Conservation (phyloP, 2,113 vertebrate genomes). For the Alosa alosa region DNA sequence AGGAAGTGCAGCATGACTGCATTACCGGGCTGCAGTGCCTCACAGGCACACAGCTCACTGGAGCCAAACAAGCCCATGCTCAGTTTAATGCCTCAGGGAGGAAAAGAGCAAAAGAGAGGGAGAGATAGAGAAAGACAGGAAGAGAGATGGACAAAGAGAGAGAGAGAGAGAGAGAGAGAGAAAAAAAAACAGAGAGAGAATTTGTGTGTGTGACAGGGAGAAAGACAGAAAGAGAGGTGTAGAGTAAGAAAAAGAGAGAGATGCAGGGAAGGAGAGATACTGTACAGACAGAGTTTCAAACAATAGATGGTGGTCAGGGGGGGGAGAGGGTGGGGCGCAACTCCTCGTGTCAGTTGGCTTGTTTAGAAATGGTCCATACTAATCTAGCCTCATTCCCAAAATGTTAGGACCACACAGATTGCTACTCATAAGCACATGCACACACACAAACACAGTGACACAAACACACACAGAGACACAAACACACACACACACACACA, state of each 20-base stretch:
- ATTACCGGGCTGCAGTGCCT: background rate
- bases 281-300: background rate
- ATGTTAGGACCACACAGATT: constrained; percentile 20
- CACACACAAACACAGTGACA: background rate
- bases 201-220: background rate
- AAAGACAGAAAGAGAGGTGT: background rate
- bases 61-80: constrained; percentile 6
- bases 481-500: constrained; percentile 13
- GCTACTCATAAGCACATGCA: background rate
- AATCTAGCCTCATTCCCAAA: background rate
- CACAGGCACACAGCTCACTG: background rate
- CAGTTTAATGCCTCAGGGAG: background rate
- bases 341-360: background rate
- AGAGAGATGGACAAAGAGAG: background rate
- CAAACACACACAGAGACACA: background rate
- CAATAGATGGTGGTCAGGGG: too few species aligned
- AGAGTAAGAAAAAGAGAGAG: background rate
- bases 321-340: background rate
- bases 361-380: background rate
- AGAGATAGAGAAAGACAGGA: background rate
- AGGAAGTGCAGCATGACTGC: constrained; percentile 15
- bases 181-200: background rate
- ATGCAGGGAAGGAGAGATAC: background rate
- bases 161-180: background rate
- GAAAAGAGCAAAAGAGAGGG: background rate